A percentile compares a stretch with the other conserved stretches of the same genome.
These are phyloP conservation scores for Cherax quadricarinatus DNA, from an alignment of 1,140 invertebrate species.

Conservation along the genomic window DNA sequence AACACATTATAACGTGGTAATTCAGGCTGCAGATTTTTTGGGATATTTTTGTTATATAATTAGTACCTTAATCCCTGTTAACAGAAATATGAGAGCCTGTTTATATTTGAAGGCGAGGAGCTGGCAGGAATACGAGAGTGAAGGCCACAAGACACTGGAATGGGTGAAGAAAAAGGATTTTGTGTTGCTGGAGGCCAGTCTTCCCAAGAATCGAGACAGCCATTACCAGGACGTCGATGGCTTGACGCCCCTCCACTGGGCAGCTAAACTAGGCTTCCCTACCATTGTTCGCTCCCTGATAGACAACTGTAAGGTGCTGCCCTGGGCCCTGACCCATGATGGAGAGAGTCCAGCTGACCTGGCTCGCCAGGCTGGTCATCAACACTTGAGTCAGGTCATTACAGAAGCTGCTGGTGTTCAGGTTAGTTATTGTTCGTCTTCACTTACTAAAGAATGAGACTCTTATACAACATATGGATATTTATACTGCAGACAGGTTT, in stretches of 20 bases:
- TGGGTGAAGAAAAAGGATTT: neutral
- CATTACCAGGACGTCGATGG: slow-evolving; percentile 22
- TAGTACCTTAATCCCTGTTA: too few species aligned
- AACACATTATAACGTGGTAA: too few species aligned
- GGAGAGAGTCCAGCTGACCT: slow-evolving; percentile 22
- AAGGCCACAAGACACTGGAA: slow-evolving; percentile 20
- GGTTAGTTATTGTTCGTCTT: too few species aligned
- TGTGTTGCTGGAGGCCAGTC: neutral
- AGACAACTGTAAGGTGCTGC: neutral
- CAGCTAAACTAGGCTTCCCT: slow-evolving; percentile 15
- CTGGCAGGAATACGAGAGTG: slow-evolving; percentile 14
- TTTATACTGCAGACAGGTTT: too few species aligned
- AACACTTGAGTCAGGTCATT: too few species aligned
- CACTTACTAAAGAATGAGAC: too few species aligned
- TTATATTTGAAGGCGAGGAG: slow-evolving; percentile 5
- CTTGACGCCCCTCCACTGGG: slow-evolving; percentile 21
- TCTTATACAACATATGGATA: too few species aligned
- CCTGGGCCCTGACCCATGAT: neutral
- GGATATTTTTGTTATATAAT: too few species aligned
- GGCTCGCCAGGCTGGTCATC: neutral
- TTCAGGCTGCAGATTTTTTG: too few species aligned
- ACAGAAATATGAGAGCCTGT: too few species aligned
- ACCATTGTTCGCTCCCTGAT: neutral
- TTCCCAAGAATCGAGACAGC: neutral
- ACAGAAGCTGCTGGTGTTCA: too few species aligned